A percentile compares a stretch with the other conserved stretches of the same genome.
Conservation (phyloP, 2,113 vertebrate genomes). For the Oryzias celebensis region DNA sequence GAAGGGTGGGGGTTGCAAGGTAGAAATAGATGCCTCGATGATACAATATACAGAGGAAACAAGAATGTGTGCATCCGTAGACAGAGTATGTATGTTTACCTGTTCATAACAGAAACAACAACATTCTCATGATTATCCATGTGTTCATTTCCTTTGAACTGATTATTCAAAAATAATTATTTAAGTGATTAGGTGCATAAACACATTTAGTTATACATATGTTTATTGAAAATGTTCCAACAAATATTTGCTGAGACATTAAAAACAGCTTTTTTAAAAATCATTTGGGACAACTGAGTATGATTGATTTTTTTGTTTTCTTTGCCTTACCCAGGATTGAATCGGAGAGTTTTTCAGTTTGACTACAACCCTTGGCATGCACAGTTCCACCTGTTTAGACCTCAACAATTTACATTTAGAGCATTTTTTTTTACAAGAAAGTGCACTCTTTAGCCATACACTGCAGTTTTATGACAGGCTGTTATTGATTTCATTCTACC, state of each 20-base stretch:
- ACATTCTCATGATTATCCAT: neutral
- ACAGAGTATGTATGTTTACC: constrained; percentile 14
- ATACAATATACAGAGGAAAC: constrained; percentile 50
- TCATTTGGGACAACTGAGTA: too few species aligned
- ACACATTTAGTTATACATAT: neutral
- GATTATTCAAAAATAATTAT: neutral
- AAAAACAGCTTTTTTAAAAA: too few species aligned
- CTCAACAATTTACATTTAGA: constrained; percentile 2
- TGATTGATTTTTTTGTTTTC: constrained; percentile 12
- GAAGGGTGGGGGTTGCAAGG: constrained; percentile 44
- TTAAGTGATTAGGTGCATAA: constrained; percentile 1
- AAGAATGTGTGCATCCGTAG: constrained; percentile 23
- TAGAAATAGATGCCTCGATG: constrained; percentile 49
- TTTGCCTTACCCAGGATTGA: constrained; percentile 25
- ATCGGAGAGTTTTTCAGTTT: constrained; percentile 40
- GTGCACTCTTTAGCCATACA: neutral
- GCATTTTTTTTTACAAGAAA: too few species aligned
- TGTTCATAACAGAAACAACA: constrained; percentile 11
- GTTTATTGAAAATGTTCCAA: neutral
- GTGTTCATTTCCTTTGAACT: neutral
- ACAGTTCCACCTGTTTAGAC: constrained; percentile 7
- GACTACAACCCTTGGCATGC: constrained; percentile 63
- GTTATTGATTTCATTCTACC: constrained; percentile 41
- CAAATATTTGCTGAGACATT: too few species aligned
- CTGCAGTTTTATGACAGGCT: constrained; percentile 21